A percentile compares a stretch with the other conserved stretches of the same genome.
phyloP scores from a whole-genome alignment of 2,888 invertebrate species.

The Spilosoma lubricipeda region DNA sequence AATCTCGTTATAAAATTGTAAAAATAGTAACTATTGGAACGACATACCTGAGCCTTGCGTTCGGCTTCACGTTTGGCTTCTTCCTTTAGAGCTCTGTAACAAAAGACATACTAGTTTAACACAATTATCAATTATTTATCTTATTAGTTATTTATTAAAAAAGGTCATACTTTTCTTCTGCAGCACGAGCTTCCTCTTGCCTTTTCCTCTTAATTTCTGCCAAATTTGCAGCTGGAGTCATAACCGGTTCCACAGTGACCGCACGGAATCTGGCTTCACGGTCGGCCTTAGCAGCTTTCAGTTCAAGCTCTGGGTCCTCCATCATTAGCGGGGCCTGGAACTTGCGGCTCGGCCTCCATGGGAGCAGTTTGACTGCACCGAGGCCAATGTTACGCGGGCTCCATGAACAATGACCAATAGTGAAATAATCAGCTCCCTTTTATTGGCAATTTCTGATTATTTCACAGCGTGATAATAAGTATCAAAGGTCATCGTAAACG shows the following conservation, averaged over 20 bases:
- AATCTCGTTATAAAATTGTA: background rate
- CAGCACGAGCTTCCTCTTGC: constrained; percentile 88
- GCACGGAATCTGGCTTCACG: constrained; percentile 87
- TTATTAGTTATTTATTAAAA: background rate
- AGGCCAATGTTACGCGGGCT: constrained; percentile 72
- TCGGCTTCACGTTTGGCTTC: constrained; percentile 83
- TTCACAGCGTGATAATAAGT: constrained; percentile 48
- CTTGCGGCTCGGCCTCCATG: constrained; percentile 89
- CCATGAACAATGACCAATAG: constrained; percentile 64
- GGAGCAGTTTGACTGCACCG: constrained; percentile 88
- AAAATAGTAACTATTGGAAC: constrained; percentile 3
- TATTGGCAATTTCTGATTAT: constrained; percentile 49
- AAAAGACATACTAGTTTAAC: constrained; percentile 23
- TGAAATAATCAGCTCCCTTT: constrained; percentile 59
- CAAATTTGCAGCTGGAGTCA: constrained; percentile 83
- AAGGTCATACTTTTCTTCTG: constrained; percentile 85
- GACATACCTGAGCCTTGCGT: constrained; percentile 78
- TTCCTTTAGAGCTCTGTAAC: constrained; percentile 82
- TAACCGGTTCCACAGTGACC: constrained; percentile 78
- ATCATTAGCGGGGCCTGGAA: constrained; percentile 87
- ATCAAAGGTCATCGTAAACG: constrained; percentile 60
- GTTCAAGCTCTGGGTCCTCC: constrained; percentile 87
- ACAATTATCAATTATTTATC: background rate
- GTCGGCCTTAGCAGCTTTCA: constrained; percentile 88
- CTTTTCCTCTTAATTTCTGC: constrained; percentile 85